These are phyloP conservation scores for Clunio marinus DNA, from an alignment of 2,888 invertebrate genomes.

Conservation along the genomic window DNA sequence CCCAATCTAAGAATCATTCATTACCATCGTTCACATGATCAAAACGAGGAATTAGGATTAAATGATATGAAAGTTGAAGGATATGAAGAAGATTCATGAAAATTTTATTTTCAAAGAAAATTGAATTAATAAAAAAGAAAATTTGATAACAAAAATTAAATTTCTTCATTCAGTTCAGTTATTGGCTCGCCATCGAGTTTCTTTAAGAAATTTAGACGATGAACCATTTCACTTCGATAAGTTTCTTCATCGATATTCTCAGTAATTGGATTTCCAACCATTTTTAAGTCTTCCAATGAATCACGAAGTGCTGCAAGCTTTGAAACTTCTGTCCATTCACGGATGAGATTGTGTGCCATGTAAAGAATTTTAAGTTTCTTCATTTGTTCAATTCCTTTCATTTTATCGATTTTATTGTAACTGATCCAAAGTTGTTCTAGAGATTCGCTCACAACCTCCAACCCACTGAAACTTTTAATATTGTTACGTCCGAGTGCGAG, in stretches of 20 bases:
- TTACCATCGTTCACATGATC: slow-evolving; percentile 81
- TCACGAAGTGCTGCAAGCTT: not conserved
- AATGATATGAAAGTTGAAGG: slow-evolving; percentile 94
- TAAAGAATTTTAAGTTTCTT: slow-evolving; percentile 78
- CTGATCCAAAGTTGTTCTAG: slow-evolving; percentile 92
- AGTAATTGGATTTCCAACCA: slow-evolving; percentile 74
- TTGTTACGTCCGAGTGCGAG: slow-evolving; percentile 84
- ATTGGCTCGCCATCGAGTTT: slow-evolving; percentile 83
- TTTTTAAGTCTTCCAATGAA: slow-evolving; percentile 69
- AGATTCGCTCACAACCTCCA: slow-evolving; percentile 79
- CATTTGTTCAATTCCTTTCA: slow-evolving; percentile 78
- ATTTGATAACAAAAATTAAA: slow-evolving; percentile 51
- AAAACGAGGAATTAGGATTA: slow-evolving; percentile 92
- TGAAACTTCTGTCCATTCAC: slow-evolving; percentile 73
- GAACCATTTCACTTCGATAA: slow-evolving; percentile 67
- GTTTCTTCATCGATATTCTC: slow-evolving; percentile 69
- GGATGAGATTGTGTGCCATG: slow-evolving; percentile 77
- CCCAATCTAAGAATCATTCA: slow-evolving; percentile 67
- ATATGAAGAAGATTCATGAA: slow-evolving; percentile 58
- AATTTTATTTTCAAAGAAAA: too few species aligned
- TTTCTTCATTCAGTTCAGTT: too few species aligned
- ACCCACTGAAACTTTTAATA: slow-evolving; percentile 82
- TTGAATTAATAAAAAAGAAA: not conserved
- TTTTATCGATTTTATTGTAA: slow-evolving; percentile 86
- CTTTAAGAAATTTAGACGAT: slow-evolving; percentile 68